Evolutionary conservation across 2,113 vertebrate genomes (phyloP).

Genomic region (Mastomys natalensis): DNA sequence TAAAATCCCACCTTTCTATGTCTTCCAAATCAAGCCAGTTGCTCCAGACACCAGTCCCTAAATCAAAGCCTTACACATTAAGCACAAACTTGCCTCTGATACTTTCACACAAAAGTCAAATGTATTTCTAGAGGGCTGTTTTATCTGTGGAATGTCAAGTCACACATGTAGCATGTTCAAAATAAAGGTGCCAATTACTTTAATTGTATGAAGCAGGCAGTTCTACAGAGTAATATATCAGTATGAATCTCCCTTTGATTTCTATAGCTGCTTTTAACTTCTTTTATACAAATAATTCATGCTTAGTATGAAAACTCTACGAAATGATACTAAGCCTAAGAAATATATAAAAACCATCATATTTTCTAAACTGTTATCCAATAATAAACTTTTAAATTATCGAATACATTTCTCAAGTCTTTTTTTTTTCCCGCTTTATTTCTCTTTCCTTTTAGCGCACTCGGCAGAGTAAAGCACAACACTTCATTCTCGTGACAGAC

Average conservation of each 20-base stretch:
- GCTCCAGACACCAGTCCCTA: conserved; percentile 15
- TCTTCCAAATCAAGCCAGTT: conserved; percentile 57
- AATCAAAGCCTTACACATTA: conserved; percentile 39
- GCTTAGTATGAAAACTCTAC: conserved; percentile 36
- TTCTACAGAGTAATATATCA: not conserved
- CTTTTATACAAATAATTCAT: conserved; percentile 39
- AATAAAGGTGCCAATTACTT: not conserved
- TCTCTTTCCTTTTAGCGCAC: too few relatives aligned
- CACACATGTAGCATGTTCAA: not conserved
- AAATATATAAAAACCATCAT: not conserved
- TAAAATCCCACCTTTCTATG: conserved; percentile 12
- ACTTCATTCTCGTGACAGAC: too few relatives aligned
- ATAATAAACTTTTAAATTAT: conserved; percentile 46
- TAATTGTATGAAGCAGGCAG: not conserved
- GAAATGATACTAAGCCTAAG: conserved; percentile 2
- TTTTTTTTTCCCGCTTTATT: too few relatives aligned
- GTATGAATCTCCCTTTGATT: not conserved
- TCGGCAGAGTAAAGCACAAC: too few relatives aligned
- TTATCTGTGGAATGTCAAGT: conserved; percentile 3
- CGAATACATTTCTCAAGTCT: not conserved
- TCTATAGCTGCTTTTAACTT: conserved; percentile 27
- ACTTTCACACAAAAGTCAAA: conserved; percentile 1
- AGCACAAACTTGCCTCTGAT: not conserved
- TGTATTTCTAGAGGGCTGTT: not conserved
- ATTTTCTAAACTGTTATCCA: not conserved